Evolutionary conservation across 2,113 vertebrate genomes (phyloP).

Genomic region (Dolichallabes microphthalmus): DNA sequence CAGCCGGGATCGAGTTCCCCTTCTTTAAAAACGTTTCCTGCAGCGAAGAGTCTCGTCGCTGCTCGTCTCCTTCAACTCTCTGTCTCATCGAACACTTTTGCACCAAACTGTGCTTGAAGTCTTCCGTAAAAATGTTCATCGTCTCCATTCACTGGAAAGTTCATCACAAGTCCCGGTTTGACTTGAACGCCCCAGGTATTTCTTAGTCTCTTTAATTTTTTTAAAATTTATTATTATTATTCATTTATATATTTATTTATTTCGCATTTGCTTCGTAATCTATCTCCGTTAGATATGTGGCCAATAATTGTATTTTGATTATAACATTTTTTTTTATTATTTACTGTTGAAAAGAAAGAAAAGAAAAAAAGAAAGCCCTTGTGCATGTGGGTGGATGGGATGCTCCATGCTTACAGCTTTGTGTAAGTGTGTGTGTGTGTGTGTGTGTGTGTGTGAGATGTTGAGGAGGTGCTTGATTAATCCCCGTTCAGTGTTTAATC

Average conservation of each 20-base stretch:
- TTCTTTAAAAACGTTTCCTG: too few species aligned
- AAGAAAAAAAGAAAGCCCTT: background rate
- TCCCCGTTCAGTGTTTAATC: constrained; percentile 63
- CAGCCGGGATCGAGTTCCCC: too few species aligned
- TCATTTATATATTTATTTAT: background rate
- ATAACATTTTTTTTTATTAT: background rate
- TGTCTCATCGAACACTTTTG: too few species aligned
- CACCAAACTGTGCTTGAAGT: too few species aligned
- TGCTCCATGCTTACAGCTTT: background rate
- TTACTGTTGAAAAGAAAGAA: background rate
- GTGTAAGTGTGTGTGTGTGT: constrained; percentile 33
- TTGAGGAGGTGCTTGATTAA: constrained; percentile 37
- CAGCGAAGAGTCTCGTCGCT: too few species aligned
- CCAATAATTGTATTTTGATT: background rate
- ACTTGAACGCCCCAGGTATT: too few species aligned
- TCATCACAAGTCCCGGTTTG: too few species aligned
- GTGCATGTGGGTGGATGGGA: background rate
- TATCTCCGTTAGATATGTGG: background rate
- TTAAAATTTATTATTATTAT: background rate
- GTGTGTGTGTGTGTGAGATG: constrained; percentile 1
- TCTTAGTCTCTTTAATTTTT: background rate
- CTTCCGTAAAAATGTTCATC: too few species aligned
- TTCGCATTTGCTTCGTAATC: background rate
- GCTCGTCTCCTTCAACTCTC: too few species aligned
- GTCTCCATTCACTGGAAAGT: too few species aligned